Conservation (phyloP, 2,888 invertebrate genomes). For the Eupithecia pulchellata region DNA sequence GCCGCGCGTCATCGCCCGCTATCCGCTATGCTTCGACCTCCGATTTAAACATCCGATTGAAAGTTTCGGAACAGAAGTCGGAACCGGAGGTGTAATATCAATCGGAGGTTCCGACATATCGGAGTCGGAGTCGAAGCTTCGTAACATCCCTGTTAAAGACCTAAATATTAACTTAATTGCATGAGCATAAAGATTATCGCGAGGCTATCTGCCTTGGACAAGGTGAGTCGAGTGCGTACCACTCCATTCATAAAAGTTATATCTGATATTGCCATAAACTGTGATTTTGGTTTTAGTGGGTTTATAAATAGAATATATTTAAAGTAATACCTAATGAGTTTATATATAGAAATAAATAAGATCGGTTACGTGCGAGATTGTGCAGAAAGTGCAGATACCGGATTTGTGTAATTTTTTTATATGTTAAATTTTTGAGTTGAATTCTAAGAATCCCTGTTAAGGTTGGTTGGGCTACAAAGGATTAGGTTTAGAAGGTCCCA, state of each 20-base stretch:
- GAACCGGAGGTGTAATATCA: no score
- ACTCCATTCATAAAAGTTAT: not conserved
- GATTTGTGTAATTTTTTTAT: not conserved
- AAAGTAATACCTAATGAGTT: no score
- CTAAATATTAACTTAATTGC: constrained; percentile 19
- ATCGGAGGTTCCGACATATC: no score
- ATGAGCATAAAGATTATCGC: constrained; percentile 4
- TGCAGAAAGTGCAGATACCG: not conserved
- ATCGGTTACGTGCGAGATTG: not conserved
- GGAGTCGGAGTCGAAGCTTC: no score
- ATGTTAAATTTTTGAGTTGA: not conserved
- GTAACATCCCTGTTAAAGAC: no score
- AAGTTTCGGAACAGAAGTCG: no score
- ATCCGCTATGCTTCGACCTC: no score
- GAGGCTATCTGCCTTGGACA: constrained; percentile 10
- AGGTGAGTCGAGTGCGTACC: not conserved
- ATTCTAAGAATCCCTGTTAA: not conserved
- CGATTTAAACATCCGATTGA: no score
- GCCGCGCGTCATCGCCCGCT: no score
- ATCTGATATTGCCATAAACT: not conserved
- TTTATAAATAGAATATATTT: no score
- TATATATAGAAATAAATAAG: not conserved
- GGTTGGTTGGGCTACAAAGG: not conserved
- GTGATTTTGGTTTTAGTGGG: not conserved
- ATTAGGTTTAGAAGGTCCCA: not conserved